These are phyloP conservation scores for Hesperophylax magnus DNA, from an alignment of 1,140 invertebrate genomes.

Conservation along the genomic window DNA sequence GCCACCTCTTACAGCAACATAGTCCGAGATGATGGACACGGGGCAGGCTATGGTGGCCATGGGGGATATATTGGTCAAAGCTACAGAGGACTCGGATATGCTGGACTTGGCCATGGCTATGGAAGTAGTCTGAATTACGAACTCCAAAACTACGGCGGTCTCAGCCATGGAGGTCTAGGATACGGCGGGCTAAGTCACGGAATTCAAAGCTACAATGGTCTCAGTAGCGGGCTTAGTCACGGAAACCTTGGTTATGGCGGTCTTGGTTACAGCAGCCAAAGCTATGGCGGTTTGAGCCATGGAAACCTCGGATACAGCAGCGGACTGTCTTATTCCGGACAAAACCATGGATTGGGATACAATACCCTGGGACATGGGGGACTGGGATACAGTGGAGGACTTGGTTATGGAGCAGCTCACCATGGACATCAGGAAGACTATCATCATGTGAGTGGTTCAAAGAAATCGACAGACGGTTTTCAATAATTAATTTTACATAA, in stretches of 20 bases:
- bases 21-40: slow-evolving; percentile 22
- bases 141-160: neutral
- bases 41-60: neutral
- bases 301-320: slow-evolving; percentile 8
- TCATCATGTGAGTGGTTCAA: slow-evolving; percentile 1
- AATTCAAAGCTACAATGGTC: too few species aligned
- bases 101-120: too few species aligned
- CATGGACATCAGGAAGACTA: slow-evolving; percentile 8
- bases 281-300: neutral
- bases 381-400: slow-evolving; percentile 8
- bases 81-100: neutral
- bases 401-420: neutral
- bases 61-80: slow-evolving; percentile 23
- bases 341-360: neutral
- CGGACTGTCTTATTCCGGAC: neutral
- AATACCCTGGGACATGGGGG: neutral
- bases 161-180: neutral
- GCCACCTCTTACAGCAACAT: slow-evolving; percentile 47
- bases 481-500: neutral
- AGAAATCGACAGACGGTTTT: neutral
- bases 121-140: too few species aligned
- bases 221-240: too few species aligned
- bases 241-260: neutral
- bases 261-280: neutral
- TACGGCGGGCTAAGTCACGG: neutral